A percentile compares a stretch with the other conserved stretches of the same genome.
These are phyloP conservation scores for Psilopsiagon aymara DNA, from an alignment of 2,113 vertebrate genomes.

Conservation along the genomic window DNA sequence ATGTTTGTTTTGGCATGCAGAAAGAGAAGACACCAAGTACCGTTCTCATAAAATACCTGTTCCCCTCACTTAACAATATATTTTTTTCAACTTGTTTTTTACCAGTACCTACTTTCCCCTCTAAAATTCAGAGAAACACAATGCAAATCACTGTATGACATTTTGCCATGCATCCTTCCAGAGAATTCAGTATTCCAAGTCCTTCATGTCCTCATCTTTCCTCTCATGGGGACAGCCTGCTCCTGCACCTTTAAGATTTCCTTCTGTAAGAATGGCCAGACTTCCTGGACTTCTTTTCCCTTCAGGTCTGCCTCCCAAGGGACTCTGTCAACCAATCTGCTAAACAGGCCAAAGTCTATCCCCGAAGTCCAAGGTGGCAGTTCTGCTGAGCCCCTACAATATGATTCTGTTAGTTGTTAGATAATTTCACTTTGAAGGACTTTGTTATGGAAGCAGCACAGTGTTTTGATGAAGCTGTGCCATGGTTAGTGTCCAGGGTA, in stretches of 20 bases:
- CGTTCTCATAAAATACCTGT: background rate
- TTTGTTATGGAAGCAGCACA: background rate
- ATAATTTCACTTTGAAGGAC: background rate
- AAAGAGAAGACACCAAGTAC: background rate
- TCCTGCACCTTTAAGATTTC: background rate
- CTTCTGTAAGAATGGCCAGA: background rate
- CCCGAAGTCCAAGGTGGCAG: background rate
- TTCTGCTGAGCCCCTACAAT: background rate
- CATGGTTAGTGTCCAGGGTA: accelerated
- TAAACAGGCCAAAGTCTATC: background rate
- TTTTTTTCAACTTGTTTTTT: background rate
- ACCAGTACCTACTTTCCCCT: background rate
- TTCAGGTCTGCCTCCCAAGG: background rate
- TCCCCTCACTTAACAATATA: background rate
- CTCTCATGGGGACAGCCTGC: too few species aligned
- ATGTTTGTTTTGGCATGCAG: background rate
- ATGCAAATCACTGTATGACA: background rate
- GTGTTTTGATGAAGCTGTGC: background rate
- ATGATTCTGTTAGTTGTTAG: background rate
- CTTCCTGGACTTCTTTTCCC: background rate
- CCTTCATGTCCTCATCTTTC: background rate
- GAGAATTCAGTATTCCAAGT: background rate
- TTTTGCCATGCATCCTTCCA: background rate
- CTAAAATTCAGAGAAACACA: background rate
- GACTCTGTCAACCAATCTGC: background rate